Percentiles rank a stretch among this genome's conserved stretches.
Evolutionary conservation across 2,113 vertebrate genomes (phyloP).

Genomic region (Cyphomyrus plagiostoma): DNA sequence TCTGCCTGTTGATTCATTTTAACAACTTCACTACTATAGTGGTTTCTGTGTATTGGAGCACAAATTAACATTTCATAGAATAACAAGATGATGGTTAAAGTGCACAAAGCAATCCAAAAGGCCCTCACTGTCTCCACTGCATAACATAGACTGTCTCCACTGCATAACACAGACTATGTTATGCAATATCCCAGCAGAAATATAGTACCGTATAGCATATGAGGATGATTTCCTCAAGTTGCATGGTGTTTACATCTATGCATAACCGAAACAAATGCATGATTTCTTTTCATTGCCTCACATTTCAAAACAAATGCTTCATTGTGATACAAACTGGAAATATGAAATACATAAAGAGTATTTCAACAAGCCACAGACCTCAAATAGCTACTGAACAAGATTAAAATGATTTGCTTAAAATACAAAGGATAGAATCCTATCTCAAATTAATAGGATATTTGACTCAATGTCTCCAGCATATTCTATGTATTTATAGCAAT

Average conservation of each 20-base stretch:
- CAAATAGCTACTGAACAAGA: neutral
- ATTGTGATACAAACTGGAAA: neutral
- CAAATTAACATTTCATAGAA: constrained; percentile 44
- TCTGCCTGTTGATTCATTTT: constrained; percentile 45
- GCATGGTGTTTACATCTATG: neutral
- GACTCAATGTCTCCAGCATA: neutral
- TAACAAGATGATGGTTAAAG: constrained; percentile 38
- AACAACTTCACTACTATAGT: constrained; percentile 49
- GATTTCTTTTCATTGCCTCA: neutral
- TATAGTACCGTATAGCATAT: neutral
- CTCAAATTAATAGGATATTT: neutral
- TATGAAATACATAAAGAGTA: neutral
- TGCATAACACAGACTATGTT: constrained; percentile 13
- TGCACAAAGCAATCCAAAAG: constrained; percentile 46
- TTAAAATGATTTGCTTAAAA: neutral
- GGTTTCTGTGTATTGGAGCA: constrained; percentile 71
- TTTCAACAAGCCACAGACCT: neutral
- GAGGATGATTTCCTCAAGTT: neutral
- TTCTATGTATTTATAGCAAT: neutral
- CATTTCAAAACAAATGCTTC: neutral
- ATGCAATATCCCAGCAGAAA: neutral
- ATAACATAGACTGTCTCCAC: constrained; percentile 17
- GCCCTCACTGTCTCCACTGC: constrained; percentile 23
- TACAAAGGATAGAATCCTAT: neutral
- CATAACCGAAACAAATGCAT: neutral